Conservation (phyloP, 2,888 invertebrate species). For the Carcina quercana region DNA sequence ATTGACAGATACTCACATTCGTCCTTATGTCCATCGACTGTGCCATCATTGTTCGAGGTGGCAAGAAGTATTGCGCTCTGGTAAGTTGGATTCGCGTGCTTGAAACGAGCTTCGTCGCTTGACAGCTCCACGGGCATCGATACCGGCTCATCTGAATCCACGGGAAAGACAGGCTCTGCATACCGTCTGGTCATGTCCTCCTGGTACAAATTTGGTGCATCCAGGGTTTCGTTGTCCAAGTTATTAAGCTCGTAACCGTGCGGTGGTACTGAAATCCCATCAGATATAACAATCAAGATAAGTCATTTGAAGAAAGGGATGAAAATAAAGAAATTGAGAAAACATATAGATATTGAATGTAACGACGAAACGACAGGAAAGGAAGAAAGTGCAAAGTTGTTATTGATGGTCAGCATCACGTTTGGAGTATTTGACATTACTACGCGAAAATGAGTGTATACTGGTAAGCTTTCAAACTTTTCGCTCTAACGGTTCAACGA, state of each 20-base stretch:
- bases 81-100: constrained; percentile 83
- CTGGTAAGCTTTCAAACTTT: constrained; percentile 5
- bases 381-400: constrained; percentile 9
- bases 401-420: constrained; percentile 2
- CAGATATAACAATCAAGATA: not conserved
- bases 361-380: no score
- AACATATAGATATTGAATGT: no score
- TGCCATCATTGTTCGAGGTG: constrained; percentile 53
- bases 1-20: constrained; percentile 38
- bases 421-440: constrained; percentile 3
- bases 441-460: constrained; percentile 7
- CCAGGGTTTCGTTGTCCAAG: constrained; percentile 77
- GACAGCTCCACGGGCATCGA: constrained; percentile 59
- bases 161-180: constrained; percentile 48
- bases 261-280: constrained; percentile 68
- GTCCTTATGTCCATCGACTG: constrained; percentile 54
- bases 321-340: not conserved
- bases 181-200: constrained; percentile 52
- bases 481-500: no score
- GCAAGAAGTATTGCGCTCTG: constrained; percentile 82
- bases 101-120: constrained; percentile 73
- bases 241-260: constrained; percentile 80
- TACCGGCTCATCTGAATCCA: constrained; percentile 59
- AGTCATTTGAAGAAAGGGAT: not conserved
- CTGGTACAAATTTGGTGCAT: constrained; percentile 74